Evolutionary conservation across 2,797 vertebrate species (phyloP).

Genomic region (Percopsis omiscomaycus): DNA sequence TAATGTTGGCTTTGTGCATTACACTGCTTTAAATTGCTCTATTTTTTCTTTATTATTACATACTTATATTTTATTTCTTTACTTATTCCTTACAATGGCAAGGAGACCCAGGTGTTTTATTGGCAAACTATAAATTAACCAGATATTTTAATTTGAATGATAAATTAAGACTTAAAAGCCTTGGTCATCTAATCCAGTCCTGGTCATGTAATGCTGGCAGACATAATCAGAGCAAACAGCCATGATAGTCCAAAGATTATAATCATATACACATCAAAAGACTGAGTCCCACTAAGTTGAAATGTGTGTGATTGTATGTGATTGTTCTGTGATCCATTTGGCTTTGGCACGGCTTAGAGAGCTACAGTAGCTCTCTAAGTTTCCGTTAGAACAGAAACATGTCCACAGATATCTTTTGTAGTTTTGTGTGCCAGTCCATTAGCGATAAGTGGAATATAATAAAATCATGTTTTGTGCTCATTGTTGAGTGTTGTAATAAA

Average conservation of each 20-base stretch:
- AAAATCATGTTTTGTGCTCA: neutral
- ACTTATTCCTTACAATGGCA: too few relatives aligned
- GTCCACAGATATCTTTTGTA: neutral
- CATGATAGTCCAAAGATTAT: neutral
- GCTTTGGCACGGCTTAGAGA: neutral
- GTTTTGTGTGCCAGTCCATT: constrained; percentile 4
- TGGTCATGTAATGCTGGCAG: constrained; percentile 1
- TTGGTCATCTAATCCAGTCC: neutral
- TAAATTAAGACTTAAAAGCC: neutral
- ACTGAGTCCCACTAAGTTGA: constrained; percentile 1
- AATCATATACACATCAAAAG: constrained; percentile 17
- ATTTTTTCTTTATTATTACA: neutral
- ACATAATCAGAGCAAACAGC: constrained; percentile 2
- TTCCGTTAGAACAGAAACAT: constrained; percentile 2
- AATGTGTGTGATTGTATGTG: constrained; percentile 8
- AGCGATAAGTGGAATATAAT: neutral
- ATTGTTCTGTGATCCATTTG: constrained; percentile 3
- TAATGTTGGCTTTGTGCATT: too few relatives aligned
- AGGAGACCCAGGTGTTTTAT: too few relatives aligned
- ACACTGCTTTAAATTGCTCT: neutral
- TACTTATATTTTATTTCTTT: neutral
- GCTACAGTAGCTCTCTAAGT: neutral
- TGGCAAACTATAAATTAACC: neutral
- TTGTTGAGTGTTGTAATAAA: constrained; percentile 7
- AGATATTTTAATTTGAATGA: neutral